Base-by-base conservation (phyloP, 2,113 vertebrate species). In the Polypterus senegalus region DNA sequence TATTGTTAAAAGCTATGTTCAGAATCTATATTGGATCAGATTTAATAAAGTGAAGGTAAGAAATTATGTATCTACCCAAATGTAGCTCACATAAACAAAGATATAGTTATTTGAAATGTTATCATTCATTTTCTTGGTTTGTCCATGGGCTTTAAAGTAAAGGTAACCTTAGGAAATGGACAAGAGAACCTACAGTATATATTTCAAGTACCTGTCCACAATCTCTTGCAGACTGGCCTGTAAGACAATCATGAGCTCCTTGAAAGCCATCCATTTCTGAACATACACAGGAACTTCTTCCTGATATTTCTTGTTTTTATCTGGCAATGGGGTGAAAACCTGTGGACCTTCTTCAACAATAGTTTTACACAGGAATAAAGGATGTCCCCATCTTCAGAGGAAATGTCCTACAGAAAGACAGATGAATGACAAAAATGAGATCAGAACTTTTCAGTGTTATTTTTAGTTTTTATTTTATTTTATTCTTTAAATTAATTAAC, bases 151-250 rank as follows among this genome's bases (percentile, higher is more conserved):
- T 54, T 54, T 4, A 10, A 11, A 10, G 11, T 9, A 5, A 54
- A 10, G 58, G 27, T 46, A 44, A 59, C 43, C 8, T 10, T 9
- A 59, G 58, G 9, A 43, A 59, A 59, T 4, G 58, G 43, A 46
- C 3, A 43, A 59, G 58, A 27, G 43, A 59, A 46, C 9, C n/a
- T 5, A 2, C 58, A 47, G 9, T 11, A 6, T 54, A 10, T 6
- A 47, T 27, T 27, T 27, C 27, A 27, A 27, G 27, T 57, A 98
- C 96, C 92, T 86, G 81, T 98, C 93, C 7, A 95, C 89, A 0
- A 99, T 93, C 65, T 97, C 94, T 52, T 96, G 92, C 58, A 99
- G 80, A 71, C 74, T 98, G 69, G 94, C 93, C 66, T 89, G 85
- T 59, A 99, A 77, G 60, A 97, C 75, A 6, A 92, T 73, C 74